A percentile compares a stretch with the other conserved stretches of the same genome.
These are phyloP conservation scores for Orbicella faveolata DNA, from an alignment of 64 coral and sea anemone species.

Conservation along the genomic window DNA sequence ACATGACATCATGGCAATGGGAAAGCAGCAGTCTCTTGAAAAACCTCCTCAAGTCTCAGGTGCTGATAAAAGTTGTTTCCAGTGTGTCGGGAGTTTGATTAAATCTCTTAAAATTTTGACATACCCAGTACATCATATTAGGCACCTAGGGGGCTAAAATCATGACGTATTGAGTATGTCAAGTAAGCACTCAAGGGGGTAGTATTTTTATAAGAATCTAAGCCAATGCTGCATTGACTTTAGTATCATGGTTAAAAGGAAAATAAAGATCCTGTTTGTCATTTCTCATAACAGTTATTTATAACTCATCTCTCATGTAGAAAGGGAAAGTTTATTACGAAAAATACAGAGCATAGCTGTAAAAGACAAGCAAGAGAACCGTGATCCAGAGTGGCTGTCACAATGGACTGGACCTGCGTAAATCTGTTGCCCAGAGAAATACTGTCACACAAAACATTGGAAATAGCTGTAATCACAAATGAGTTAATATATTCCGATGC, in stretches of 20 bases:
- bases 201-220: too few species aligned
- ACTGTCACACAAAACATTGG: background rate
- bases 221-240: too few species aligned
- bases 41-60: too few species aligned
- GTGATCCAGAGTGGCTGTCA: constrained; percentile 62
- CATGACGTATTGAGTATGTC: too few species aligned
- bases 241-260: background rate
- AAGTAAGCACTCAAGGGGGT: too few species aligned
- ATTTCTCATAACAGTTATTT: background rate
- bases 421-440: background rate
- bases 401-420: constrained; percentile 73
- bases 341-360: constrained; percentile 59
- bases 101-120: too few species aligned
- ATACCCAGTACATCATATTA: too few species aligned
- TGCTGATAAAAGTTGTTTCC: too few species aligned
- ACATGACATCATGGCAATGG: too few species aligned
- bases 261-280: background rate
- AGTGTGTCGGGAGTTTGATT: too few species aligned
- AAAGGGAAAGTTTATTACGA: constrained; percentile 68
- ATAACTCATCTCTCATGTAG: constrained; percentile 23
- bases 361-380: constrained; percentile 63
- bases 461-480: background rate
- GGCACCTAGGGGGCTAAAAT: too few species aligned
- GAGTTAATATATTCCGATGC: constrained; percentile 1
- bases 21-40: too few species aligned